Base-by-base conservation (phyloP, 2,797 vertebrate species). In the Antennarius maculatus region DNA sequence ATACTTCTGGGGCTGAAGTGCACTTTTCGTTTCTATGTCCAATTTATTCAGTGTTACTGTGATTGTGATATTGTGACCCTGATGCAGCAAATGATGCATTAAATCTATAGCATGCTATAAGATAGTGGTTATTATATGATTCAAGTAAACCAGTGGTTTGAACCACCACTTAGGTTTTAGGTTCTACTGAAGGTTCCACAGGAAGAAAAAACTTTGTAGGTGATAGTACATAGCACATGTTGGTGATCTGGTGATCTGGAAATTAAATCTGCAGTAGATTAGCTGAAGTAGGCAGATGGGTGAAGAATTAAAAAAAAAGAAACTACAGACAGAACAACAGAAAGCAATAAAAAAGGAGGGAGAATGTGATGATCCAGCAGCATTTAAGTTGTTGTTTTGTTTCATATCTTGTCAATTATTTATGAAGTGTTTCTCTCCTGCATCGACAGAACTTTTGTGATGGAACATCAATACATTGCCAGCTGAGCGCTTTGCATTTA, bases 121-220 rank as follows among this genome's bases (percentile, higher is more conserved):
- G 23, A 71, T 51, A 16, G 1, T 7, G 60, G 68, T 37, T 54
- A 71, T 66, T 54, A 47, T 73, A 70, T 69, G 68, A 34, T 43
- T 3, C 0, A 61, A 81, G 82, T 75, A 78, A 78, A 85, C 6
- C 42, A 41, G 18, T 51, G 39, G 23, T 72, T 61, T 62, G 12
- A 73, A 43, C 23, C 66, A 17, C 15, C 63, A 42, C 37, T 54
- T 1, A 16, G 18, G 7, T 17, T 77, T 50, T 51, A n/a, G 7
- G 8, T 58, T 50, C 61, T 52, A 9, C 12, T 41, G 12, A 41
- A 11, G 39, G 10, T 13, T 41, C 12, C 39, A 41, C 3, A 3
- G 42, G n/a, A 29, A 6, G 6, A 1, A 13, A 37, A 5, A 14
- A 11, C 13, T 54, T 9, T 7, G 17, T 4, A 48, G 43, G 57